Evolutionary conservation across 2,113 vertebrate species (phyloP), one percentile per base, ranked within the genome.

Genomic region (Ellobius talpinus): DNA sequence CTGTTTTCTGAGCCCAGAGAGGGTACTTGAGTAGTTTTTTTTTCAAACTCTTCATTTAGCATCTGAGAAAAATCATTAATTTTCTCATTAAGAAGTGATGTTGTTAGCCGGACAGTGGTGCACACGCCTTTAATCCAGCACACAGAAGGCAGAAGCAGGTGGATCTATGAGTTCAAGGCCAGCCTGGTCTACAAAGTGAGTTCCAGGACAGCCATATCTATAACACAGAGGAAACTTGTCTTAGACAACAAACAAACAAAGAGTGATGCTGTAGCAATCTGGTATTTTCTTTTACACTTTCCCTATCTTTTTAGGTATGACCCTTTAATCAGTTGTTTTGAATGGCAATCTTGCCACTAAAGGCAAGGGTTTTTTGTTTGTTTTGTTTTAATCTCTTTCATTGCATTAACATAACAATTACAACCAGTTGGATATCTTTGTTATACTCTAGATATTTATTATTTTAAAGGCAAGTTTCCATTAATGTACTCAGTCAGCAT

Each of bases 1-100:
- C 31, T 90, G 26, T 92, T 89, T 96, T 84, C 74, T 58, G 58
- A 94, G 29, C 39, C 16, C 74, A 87, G 68, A 91, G 73, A 73
- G 9, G 45, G 70, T 81, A 79, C 72, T 78, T 55, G 14, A 23
- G 19, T 90, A n/a, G 23, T 63, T n/a, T 94, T 96, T 94, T 96
- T 90, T 47, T 85, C 14, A 92, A 92, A 26, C 6, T 89, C 11
- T 78, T 94, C 2, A 58, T 24, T 23, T 65, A 61, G 3, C 79
- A 87, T 77, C 68, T 90, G 61, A 66, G 42, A 63, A 95, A 91
- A 92, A 19, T 58, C 5, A 88, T 70, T 90, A 55, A 84, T 70
- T 16, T 90, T 5, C 10, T 92, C 39, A 19, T 47, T 74, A 33
- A 73, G 36, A 89, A 58, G 55, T 58, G 17, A 58, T 19, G 55